Base-by-base conservation (phyloP, 2,888 invertebrate genomes). In the Andrena praecox region DNA sequence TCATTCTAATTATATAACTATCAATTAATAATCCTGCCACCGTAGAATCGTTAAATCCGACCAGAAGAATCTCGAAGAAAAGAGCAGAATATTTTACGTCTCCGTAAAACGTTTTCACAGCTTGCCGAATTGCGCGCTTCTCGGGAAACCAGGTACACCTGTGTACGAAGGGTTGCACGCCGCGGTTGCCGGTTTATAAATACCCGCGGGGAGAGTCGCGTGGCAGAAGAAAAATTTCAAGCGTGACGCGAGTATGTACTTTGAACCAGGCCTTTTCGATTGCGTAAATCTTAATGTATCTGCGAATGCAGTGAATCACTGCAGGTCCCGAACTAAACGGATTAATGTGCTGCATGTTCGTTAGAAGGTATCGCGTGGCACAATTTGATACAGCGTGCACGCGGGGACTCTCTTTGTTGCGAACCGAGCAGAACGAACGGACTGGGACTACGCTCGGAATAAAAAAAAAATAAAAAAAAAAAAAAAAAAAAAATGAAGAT, bases 291-390 rank as follows among this genome's bases (percentile, higher is more conserved):
- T n/a, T 29, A 20, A 33, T 6, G 16, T 63, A 60, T 29, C 33
- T 16, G 4, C 24, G 20, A 27, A 67, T 52, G 50, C 60, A 50
- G 29, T 60, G 67, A 75, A 52, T 63, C 62, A 68, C 10, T 7
- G 54, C 31, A 8, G 42, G 42, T 10, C 24, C n/a, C 24, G 8
- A 31, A 2, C 24, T 60, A 35, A 48, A 20, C 35, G 52, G 50
- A 62, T 72, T 67, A 67, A 71, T 6, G 10, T 20, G 24, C 52
- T 5, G 2, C n/a, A 24, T 63, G 29, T 48, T 27, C 7, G 24
- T 12, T n/a, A n/a, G 31, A 16, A 29, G 12, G 33, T 33, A 48
- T 64, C 56, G 50, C 7, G 12, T 62, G 60, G n/a, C 5, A 59
- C 20, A 31, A 42, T 66, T 29, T 29, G 10, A 71, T 60, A 50